A percentile compares a stretch with the other conserved stretches of the same genome.
These are phyloP conservation scores for Agrilus planipennis DNA, from an alignment of 1,140 invertebrate species.

Conservation along the genomic window DNA sequence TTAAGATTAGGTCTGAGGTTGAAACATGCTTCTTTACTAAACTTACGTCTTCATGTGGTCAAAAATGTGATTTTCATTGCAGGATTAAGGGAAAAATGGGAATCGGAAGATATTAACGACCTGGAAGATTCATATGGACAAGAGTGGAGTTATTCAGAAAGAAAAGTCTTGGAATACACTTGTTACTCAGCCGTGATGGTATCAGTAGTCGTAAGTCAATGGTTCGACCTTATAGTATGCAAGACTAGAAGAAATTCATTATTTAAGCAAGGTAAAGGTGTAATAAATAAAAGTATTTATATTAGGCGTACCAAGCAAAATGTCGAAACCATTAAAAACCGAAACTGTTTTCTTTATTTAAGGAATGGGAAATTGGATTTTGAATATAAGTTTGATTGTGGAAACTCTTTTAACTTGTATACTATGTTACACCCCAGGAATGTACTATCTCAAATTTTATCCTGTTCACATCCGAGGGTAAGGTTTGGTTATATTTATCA, in stretches of 20 bases:
- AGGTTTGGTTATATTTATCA: constrained; percentile 1
- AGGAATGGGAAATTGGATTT: constrained; percentile 52
- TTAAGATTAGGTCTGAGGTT: too few species aligned
- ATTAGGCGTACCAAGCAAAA: neutral
- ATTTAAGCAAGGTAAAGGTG: constrained; percentile 70
- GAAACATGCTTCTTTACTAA: too few species aligned
- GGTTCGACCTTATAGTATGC: constrained; percentile 76
- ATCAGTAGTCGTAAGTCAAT: constrained; percentile 75
- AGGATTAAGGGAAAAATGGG: constrained; percentile 66
- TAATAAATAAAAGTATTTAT: constrained; percentile 1
- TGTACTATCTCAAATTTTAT: constrained; percentile 51
- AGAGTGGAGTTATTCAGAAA: constrained; percentile 66
- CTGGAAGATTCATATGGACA: constrained; percentile 71
- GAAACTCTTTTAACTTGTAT: constrained; percentile 57
- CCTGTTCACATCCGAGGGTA: constrained; percentile 37
- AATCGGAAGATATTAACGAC: constrained; percentile 52
- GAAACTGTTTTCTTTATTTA: constrained; percentile 14
- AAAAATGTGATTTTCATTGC: neutral
- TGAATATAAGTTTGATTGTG: constrained; percentile 67
- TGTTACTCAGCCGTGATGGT: constrained; percentile 77
- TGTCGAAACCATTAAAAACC: neutral
- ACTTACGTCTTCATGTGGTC: too few species aligned
- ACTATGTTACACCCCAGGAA: constrained; percentile 59
- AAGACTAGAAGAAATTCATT: constrained; percentile 75
- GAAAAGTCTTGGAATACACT: constrained; percentile 69